A percentile compares a stretch with the other conserved stretches of the same genome.
Evolutionary conservation across 1,140 invertebrate species (phyloP).

Genomic region (Bursaphelenchus mucronatus): DNA sequence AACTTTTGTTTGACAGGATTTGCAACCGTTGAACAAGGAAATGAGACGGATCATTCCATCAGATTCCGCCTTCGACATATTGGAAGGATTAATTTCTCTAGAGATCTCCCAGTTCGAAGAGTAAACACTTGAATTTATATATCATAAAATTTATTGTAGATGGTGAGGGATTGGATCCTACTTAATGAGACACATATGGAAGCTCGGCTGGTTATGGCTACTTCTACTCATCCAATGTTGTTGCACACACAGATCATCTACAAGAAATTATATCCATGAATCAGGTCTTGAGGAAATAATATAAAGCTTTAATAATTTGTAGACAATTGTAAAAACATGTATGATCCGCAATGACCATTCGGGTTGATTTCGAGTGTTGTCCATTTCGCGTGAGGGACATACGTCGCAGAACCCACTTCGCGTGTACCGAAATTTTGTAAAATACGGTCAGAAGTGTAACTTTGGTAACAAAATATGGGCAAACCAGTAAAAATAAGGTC

Average conservation of each 20-base stretch:
- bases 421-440: too few species aligned
- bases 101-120: slow-evolving; percentile 57
- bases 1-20: slow-evolving; percentile 45
- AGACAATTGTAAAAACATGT: too few species aligned
- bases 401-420: too few species aligned
- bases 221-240: slow-evolving; percentile 52
- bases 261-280: slow-evolving; percentile 58
- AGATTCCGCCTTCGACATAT: slow-evolving; percentile 48
- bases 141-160: slow-evolving; percentile 41
- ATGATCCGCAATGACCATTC: too few species aligned
- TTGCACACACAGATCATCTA: slow-evolving; percentile 58
- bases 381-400: too few species aligned
- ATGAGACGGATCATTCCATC: slow-evolving; percentile 47
- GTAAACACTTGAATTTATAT: slow-evolving; percentile 29
- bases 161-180: slow-evolving; percentile 57
- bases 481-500: too few species aligned
- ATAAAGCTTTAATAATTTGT: too few species aligned
- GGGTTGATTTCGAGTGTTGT: too few species aligned
- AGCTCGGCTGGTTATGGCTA: slow-evolving; percentile 54
- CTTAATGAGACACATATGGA: slow-evolving; percentile 54
- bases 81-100: slow-evolving; percentile 58
- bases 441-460: too few species aligned
- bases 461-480: too few species aligned
- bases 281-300: too few species aligned
- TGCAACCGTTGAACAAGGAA: slow-evolving; percentile 54